A percentile compares a stretch with the other conserved stretches of the same genome.
These are phyloP conservation scores for Australoheros scitulus DNA, from an alignment of 2,113 vertebrate genomes.

Conservation along the genomic window DNA sequence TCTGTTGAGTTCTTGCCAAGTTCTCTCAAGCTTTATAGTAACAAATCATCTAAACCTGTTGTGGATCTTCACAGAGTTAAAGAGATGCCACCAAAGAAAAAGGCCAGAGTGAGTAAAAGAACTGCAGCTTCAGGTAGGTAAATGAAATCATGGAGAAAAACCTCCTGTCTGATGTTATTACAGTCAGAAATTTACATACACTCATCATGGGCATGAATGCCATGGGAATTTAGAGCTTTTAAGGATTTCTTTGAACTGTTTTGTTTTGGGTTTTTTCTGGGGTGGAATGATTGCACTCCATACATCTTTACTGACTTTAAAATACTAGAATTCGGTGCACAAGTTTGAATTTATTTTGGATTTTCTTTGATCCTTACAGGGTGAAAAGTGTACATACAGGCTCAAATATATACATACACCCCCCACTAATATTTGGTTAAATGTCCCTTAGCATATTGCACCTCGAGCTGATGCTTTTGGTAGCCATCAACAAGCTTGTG, in stretches of 20 bases:
- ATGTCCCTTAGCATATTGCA: no score
- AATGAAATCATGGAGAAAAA: background rate
- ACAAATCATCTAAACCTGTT: background rate
- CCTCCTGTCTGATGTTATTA: background rate
- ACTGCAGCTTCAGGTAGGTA: conserved; percentile 66
- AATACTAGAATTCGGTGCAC: background rate
- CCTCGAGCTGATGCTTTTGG: no score
- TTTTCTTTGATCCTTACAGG: background rate
- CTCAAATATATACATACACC: background rate
- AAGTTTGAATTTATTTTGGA: background rate
- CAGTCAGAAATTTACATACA: background rate
- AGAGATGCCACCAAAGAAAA: conserved; percentile 79
- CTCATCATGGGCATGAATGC: background rate
- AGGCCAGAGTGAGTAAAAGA: conserved; percentile 48
- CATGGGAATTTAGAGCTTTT: background rate
- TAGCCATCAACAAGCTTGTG: no score
- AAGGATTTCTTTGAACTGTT: background rate
- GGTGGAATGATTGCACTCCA: background rate
- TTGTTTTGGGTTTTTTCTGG: background rate
- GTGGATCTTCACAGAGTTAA: conserved; percentile 20
- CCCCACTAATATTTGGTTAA: no score
- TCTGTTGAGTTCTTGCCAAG: background rate
- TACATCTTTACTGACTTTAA: background rate
- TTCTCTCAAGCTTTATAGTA: background rate
- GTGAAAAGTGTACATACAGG: background rate